Base-by-base conservation (phyloP, 1,140 invertebrate genomes). In the Platyura marginata region DNA sequence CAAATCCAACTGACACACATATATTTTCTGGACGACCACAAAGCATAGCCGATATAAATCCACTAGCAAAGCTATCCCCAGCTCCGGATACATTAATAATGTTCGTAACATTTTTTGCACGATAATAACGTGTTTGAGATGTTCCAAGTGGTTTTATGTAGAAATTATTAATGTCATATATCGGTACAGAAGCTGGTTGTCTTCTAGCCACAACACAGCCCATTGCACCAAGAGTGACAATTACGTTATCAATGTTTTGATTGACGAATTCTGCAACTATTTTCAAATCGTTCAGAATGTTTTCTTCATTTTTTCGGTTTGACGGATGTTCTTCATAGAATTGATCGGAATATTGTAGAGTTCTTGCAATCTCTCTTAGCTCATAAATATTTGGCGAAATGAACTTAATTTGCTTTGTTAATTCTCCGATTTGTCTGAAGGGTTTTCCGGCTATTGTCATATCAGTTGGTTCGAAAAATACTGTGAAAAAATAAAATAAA, bases 311-410 rank as follows among this genome's bases (percentile, higher is more conserved):
- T 46, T 19, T 19, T 22, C 21, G 46, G 21, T 0, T 44, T 46
- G 3, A 45, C 59, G 13, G 49, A 51, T 4, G 46, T 45, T 29
- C 48, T 33, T 29, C 1, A 19, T 11, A 21, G 11, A 8, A 39
- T 48, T 44, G 9, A 45, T 44, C 23, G 47, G 13, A 13, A 36
- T 36, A 22, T 4, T 18, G n/a, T 5, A 66, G 44, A 48, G 44
- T 49, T 23, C 47, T 45, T 19, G 66, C 66, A 48, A 77, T 75
- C 21, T 67, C 58, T 47, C 60, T 55, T 16, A 85, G 57, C 65
- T 87, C 83, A 32, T 67, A 64, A 10, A 83, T 47, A 62, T 86
- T 88, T 11, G 83, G 83, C 5, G 81, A 77, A 1, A 74, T 65
- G 48, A 72, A 75, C 3, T 64, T 65, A 25, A 85, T 55, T 16